These are phyloP conservation scores for Trichosurus vulpecula DNA, from an alignment of 2,797 vertebrate species.

Conservation along the genomic window DNA sequence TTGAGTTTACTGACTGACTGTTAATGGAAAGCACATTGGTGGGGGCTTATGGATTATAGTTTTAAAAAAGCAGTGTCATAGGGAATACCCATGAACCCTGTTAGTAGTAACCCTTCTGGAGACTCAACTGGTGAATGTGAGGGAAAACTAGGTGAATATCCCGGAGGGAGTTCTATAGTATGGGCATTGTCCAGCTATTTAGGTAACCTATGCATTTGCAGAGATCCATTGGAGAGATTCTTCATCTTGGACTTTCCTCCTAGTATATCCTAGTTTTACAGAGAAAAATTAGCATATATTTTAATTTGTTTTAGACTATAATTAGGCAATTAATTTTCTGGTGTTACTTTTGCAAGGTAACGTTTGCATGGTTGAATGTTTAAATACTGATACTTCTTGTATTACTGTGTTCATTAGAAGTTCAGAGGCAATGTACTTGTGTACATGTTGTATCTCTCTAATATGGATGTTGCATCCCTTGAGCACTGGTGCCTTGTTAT, in stretches of 20 bases:
- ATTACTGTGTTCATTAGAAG: neutral
- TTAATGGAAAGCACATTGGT: neutral
- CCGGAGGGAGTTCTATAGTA: neutral
- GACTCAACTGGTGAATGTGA: neutral
- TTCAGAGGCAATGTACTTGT: neutral
- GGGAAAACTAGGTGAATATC: neutral
- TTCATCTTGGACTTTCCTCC: neutral
- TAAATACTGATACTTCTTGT: neutral
- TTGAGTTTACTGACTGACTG: neutral
- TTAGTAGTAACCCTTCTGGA: neutral
- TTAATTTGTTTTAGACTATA: neutral
- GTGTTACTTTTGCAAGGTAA: neutral
- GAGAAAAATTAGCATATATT: neutral
- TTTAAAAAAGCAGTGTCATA: neutral
- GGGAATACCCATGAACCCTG: neutral
- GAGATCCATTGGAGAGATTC: neutral
- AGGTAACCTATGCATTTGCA: neutral
- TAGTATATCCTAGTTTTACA: neutral
- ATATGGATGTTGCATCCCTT: neutral
- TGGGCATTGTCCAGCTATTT: neutral
- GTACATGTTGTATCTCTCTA: neutral
- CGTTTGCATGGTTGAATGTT: neutral
- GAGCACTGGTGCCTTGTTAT: neutral
- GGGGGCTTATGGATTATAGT: neutral
- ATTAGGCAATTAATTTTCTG: neutral